These are phyloP conservation scores for Strigamia maritima DNA, from an alignment of 2,888 invertebrate species.

Conservation along the genomic window DNA sequence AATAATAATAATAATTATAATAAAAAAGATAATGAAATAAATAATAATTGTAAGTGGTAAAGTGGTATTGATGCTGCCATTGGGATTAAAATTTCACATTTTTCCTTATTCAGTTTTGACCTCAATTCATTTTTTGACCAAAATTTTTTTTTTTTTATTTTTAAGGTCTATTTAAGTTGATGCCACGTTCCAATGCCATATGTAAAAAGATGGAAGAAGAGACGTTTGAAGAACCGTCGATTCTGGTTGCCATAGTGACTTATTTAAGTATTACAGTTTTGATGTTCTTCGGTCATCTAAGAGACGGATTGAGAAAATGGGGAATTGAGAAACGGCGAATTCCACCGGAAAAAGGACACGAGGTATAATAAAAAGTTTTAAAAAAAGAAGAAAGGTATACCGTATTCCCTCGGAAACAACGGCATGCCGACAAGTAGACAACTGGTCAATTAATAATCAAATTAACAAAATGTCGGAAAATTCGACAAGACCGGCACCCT, in stretches of 20 bases:
- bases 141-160: not conserved
- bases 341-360: conserved; percentile 28
- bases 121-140: not conserved
- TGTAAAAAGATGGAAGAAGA: conserved; percentile 25
- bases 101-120: not conserved
- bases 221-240: conserved; percentile 66
- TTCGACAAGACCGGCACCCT: too few relatives aligned
- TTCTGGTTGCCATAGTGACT: conserved; percentile 78
- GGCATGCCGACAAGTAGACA: too few relatives aligned
- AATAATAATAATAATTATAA: too few relatives aligned
- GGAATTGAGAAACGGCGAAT: conserved; percentile 31
- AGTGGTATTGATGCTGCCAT: not conserved
- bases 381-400: too few relatives aligned
- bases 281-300: conserved; percentile 88
- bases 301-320: conserved; percentile 67
- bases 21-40: too few relatives aligned
- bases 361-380: conserved; percentile 19
- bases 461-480: too few relatives aligned
- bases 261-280: conserved; percentile 86
- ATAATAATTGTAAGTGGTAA: too few relatives aligned
- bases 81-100: not conserved
- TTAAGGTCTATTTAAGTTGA: conserved; percentile 4
- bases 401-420: too few relatives aligned
- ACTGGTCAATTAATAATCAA: too few relatives aligned
- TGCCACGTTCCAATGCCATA: not conserved